Base-by-base conservation (phyloP, 2,888 invertebrate genomes). In the Acronicta leporina region DNA sequence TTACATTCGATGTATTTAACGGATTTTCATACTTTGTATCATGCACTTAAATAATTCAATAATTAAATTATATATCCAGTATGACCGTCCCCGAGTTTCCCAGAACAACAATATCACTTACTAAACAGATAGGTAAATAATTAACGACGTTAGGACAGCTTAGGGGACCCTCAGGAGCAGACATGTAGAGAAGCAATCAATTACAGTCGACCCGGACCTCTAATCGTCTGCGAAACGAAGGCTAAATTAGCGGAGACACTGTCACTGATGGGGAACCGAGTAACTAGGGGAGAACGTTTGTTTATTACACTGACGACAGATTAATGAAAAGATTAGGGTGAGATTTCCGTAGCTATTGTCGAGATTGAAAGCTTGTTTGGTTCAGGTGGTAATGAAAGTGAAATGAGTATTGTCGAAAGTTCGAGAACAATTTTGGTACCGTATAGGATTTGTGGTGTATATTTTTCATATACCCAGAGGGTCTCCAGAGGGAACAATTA, bases 221-320 rank as follows among this genome's bases (percentile, higher is more conserved):
- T 84, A 87, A 88, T 87, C 79, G 87, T 72, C 75, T 77, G 82
- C 68, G 73, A 81, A 83, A 79, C 62, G 73, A 72, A 51, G 54
- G 66, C 50, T 67, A 64, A 80, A 86, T 87, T 81, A 82, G 81
- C 76, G 67, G 72, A 79, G 86, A 85, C 87, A 80, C 83, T 85
- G 87, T 63, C 75, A 72, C 74, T 84, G 82, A 86, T 84, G 58
- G 80, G 63, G 63, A 46, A 63, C 58, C 27, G 13, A 58, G 46
- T 51, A 55, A 56, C 50, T 63, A 53, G 64, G 59, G 58, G 46
- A 57, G 47, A 43, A 63, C 38, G 55, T 45, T 63, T 67, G 62
- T 73, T 64, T 58, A 61, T 62, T 30, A 41, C 33, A 48, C 42
- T 50, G 49, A 56, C 46, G 54, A 73, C 45, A 52, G 60, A 78